A percentile compares a stretch with the other conserved stretches of the same genome.
Conservation (phyloP, 1,140 invertebrate species). For the Drosophila melanogaster region Release_6_plus_ISO1_MT NT_037436.4:13913501-13914000, state of each 20-base stretch:
- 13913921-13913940: too few species aligned
- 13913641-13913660: conserved; percentile 42
- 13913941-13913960: conserved; percentile 39
- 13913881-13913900: too few species aligned
- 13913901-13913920: too few species aligned
- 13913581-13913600: conserved; percentile 38
- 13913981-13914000: conserved; percentile 82
- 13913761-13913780: background rate
- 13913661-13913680: conserved; percentile 23
- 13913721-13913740: background rate
- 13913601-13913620: conserved; percentile 55
- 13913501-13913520: background rate
- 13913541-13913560: conserved; percentile 19
- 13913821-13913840: too few species aligned
- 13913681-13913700: conserved; percentile 22
- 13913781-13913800: background rate
- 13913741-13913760: background rate
- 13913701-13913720: conserved; percentile 3
- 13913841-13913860: too few species aligned
- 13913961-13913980: conserved; percentile 80
- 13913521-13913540: conserved; percentile 10
- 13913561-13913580: conserved; percentile 12
- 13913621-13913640: conserved; percentile 51
- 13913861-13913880: too few species aligned
- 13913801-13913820: too few species aligned